Evolutionary conservation across 2,797 vertebrate genomes (phyloP), one percentile per base, ranked within the genome.

Genomic region (Tokudaia muenninki): DNA sequence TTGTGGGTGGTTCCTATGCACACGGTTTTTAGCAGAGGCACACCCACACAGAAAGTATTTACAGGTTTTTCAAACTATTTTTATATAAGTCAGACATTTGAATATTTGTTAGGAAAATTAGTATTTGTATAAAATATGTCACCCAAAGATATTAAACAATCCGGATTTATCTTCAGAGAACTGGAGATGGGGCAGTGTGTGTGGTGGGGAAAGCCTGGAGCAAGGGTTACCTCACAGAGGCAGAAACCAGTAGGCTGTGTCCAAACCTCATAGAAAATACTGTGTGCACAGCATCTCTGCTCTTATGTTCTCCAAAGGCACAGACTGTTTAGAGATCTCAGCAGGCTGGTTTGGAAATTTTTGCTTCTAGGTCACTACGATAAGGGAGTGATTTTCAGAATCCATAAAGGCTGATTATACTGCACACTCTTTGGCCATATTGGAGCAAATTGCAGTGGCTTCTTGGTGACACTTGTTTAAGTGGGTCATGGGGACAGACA

Each of bases 11-110:
- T 87, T 97, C 93, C 91, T 77, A 7, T 95, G 94, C 74, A 47
- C 89, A 86, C 37, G 88, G 93, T 97, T 96, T 97, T 97, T 96
- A 87, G 92, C 87, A 96, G 92, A 97, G 91, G 91, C 89, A 93
- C 83, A 47, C 97, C 97, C 87, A 96, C 97, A 86, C 75, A 86
- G 89, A 74, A 6, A 88, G 57, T 92, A 92, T 94, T 96, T 97
- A 97, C 92, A 92, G 84, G 67, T 92, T 94, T 90, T 94, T 92
- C 77, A 93, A 94, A 74, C 89, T 96, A 65, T 96, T 95, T 97
- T 97, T 98, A 57, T 91, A 92, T 90, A 94, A 72, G 78, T 81
- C n/a, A 86, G 92, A 94, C 75, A 90, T n/a, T 96, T 84, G 72
- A 90, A 22, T 96, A 63, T 67, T 96, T 94, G 78, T 92, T 96